Base-by-base conservation (phyloP, 1,140 invertebrate genomes). In the Aphelinus certus region DNA sequence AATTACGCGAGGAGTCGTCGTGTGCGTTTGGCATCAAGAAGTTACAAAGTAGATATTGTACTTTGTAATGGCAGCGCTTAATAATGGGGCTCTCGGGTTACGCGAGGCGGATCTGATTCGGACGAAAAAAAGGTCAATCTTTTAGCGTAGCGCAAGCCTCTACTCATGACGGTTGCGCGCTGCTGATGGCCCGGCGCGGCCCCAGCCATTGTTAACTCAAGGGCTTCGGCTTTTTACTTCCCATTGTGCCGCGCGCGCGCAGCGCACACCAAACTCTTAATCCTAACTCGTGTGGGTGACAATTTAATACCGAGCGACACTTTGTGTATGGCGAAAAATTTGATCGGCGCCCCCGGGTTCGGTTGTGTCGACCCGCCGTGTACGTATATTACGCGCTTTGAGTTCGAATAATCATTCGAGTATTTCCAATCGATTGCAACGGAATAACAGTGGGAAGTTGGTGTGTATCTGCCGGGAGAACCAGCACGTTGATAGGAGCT, bases 111-210 rank as follows among this genome's bases (percentile, higher is more conserved):
- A 72, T 53, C 70, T 72, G 48, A 71, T 61, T 63, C 53, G 45
- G 4, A 49, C 62, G 46, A 73, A 73, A 71, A 68, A 73, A 73
- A 73, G 71, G 63, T 73, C 71, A 73, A 73, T 66, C 71, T 58
- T 64, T 64, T 45, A 46, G n/a, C 46, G 60, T 9, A 71, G 53
- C 51, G 47, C 53, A n/a, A 46, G 46, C 61, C 6, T 4, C 3
- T 60, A 26, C 26, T 3, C 7, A 9, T 42, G 48, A 5, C 68
- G 57, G 68, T 62, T 62, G 57, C 26, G 4, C 26, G 51, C 47
- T 26, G 2, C 63, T 26, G 47, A n/a, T 56, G 7, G 42, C 9
- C n/a, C 43, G 53, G 2, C 3, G 48, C 48, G 56, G 58, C 51
- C 9, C 51, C 4, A 53, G 51, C 51, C 48, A 71, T 71, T 71